Evolutionary conservation across 2,113 vertebrate genomes (phyloP), one percentile per base, ranked within the genome.

Genomic region (Nesogale talazaci): DNA sequence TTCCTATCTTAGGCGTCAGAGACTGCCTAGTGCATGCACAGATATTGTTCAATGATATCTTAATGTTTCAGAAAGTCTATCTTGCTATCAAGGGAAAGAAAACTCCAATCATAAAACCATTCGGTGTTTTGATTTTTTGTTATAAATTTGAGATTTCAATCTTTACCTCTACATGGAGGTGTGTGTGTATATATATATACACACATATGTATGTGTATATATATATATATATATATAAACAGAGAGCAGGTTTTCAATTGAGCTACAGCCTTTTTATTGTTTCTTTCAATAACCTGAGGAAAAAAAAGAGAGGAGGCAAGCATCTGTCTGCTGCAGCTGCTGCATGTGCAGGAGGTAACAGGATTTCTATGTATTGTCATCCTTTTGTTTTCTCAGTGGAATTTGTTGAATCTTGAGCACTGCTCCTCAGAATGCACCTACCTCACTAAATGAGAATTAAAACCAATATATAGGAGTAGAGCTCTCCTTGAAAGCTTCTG

Each of bases 101-200:
- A 92, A 97, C 89, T 63, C 94, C 19, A 97, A 97, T 97, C 97
- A 96, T 90, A 86, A 95, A 85, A 77, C 95, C 97, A 96, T 96
- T 95, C 97, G 97, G 84, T 96, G 77, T 95, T 96, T 96, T 97
- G 20, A 81, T 93, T 97, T 96, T 96, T 85, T 67, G 52, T 83
- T 96, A 80, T 96, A 97, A 97, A 94, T 95, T 95, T 97, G 94
- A 95, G 70, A 86, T 92, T 97, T 95, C 0, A 0, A 80, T 96
- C 63, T 82, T 87, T 94, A 95, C 74, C 79, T 95, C 75, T 86
- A 31, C 85, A 89, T 76, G 69, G 5, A 97, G 84, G 89, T 96
- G 91, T 94, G 19, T 17, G 81, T 90, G 29, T n/a, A n/a, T n/a
- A n/a, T n/a, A n/a, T n/a, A n/a, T n/a, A n/a, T n/a, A n/a, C n/a